Percentiles rank a stretch among this genome's conserved stretches.
phyloP scores from a whole-genome alignment of 2,888 invertebrate genomes.

The Lithosia quadra region DNA sequence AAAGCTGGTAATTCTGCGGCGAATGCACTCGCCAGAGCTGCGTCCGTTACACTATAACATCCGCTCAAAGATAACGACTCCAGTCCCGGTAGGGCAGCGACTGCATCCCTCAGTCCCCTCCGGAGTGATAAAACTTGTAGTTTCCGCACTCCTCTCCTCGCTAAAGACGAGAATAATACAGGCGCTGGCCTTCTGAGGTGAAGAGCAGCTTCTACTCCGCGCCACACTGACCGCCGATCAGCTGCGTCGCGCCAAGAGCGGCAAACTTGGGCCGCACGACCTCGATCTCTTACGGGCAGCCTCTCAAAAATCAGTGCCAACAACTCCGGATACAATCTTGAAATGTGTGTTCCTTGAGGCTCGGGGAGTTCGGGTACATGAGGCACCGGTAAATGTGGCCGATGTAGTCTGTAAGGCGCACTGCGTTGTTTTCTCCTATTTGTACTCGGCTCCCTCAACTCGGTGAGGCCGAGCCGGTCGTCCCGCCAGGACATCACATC shows the following conservation, averaged over 20 bases:
- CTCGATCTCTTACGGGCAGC: conserved; percentile 95
- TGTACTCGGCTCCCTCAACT: conserved; percentile 77
- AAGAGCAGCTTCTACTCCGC: conserved; percentile 96
- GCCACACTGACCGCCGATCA: conserved; percentile 97
- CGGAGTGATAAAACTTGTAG: conserved; percentile 96
- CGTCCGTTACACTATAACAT: conserved; percentile 97
- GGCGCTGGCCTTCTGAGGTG: conserved; percentile 94
- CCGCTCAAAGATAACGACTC: conserved; percentile 96
- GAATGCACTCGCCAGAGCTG: conserved; percentile 94
- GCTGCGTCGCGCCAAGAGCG: conserved; percentile 96
- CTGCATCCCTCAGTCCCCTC: conserved; percentile 93
- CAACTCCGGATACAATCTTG: conserved; percentile 96
- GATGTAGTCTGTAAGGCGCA: conserved; percentile 89
- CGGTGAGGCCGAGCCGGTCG: conserved; percentile 80
- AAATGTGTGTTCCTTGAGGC: conserved; percentile 91
- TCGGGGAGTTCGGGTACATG: conserved; percentile 82
- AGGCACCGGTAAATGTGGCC: conserved; percentile 87
- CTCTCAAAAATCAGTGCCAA: conserved; percentile 96
- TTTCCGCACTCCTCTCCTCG: conserved; percentile 94
- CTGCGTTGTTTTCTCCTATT: conserved; percentile 85
- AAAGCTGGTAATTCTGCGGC: conserved; percentile 91
- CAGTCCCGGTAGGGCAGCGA: conserved; percentile 94
- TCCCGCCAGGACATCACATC: conserved; percentile 83
- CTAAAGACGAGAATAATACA: conserved; percentile 94
- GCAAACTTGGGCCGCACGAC: conserved; percentile 96